These are phyloP conservation scores for Tipula unca DNA, from an alignment of 2,888 invertebrate genomes.

Conservation along the genomic window DNA sequence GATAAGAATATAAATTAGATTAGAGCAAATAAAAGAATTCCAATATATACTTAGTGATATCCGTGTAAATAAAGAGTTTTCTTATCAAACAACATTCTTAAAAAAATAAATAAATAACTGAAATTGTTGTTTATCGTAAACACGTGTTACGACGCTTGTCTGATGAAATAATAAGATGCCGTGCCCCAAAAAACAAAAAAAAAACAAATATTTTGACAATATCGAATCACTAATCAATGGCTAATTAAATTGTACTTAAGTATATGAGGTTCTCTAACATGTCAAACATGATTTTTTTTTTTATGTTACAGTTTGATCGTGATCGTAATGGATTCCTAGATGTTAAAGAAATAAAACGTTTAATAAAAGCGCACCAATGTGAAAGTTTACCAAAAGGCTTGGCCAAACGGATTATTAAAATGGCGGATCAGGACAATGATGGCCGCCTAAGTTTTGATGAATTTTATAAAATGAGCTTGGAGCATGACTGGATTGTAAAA, in stretches of 20 bases:
- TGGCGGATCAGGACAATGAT: slow-evolving; percentile 34
- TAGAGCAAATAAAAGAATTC: background rate
- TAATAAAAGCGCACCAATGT: slow-evolving; percentile 37
- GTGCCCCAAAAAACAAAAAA: background rate
- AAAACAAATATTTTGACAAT: background rate
- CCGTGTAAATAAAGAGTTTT: no score
- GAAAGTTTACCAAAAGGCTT: slow-evolving; percentile 52
- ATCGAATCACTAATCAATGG: background rate
- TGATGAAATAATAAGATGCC: background rate
- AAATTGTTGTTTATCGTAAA: background rate
- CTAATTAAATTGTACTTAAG: background rate
- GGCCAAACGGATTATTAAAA: background rate
- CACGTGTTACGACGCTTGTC: background rate
- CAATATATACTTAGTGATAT: background rate
- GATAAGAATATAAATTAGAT: background rate
- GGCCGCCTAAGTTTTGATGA: slow-evolving; percentile 58
- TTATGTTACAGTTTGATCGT: slow-evolving; percentile 52
- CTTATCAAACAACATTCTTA: background rate
- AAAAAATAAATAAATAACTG: background rate
- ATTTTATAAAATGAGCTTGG: slow-evolving; percentile 54
- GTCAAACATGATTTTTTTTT: background rate
- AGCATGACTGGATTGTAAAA: slow-evolving; percentile 43
- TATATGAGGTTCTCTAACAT: background rate
- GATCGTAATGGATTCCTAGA: slow-evolving; percentile 63
- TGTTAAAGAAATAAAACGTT: slow-evolving; percentile 50